These are phyloP conservation scores for Eulithis prunata DNA, from an alignment of 2,888 invertebrate species.

Conservation along the genomic window DNA sequence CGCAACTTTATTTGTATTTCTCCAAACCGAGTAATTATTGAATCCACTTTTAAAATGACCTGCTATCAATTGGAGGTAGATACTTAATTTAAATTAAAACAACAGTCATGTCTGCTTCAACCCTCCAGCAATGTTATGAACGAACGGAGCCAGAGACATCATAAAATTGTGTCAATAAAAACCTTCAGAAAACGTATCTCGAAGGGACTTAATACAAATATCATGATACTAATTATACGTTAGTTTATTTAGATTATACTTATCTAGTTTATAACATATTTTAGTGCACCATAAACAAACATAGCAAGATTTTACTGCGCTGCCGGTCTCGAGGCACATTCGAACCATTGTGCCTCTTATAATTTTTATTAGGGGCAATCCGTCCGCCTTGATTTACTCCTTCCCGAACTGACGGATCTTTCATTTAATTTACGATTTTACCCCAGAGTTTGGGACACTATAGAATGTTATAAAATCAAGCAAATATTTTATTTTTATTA, in stretches of 20 bases:
- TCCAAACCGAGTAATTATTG: slow-evolving; percentile 56
- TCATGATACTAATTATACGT: slow-evolving; percentile 78
- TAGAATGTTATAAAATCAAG: slow-evolving; percentile 80
- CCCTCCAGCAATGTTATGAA: slow-evolving; percentile 27
- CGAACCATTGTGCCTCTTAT: slow-evolving; percentile 83
- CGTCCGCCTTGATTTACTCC: slow-evolving; percentile 83
- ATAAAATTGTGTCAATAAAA: slow-evolving; percentile 63
- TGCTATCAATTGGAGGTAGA: slow-evolving; percentile 17
- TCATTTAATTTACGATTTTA: slow-evolving; percentile 81
- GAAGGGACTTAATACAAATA: slow-evolving; percentile 67
- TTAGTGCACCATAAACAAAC: slow-evolving; percentile 84
- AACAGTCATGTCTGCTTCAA: slow-evolving; percentile 27
- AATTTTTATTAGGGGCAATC: slow-evolving; percentile 85
- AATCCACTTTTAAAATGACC: slow-evolving; percentile 24
- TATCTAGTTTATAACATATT: slow-evolving; percentile 84
- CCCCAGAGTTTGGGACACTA: slow-evolving; percentile 76
- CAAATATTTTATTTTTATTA: slow-evolving; percentile 69
- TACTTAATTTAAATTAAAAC: slow-evolving; percentile 34
- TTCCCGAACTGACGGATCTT: slow-evolving; percentile 84
- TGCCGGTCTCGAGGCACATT: slow-evolving; percentile 79
- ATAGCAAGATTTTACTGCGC: slow-evolving; percentile 82
- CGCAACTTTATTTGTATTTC: slow-evolving; percentile 68
- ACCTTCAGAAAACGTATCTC: slow-evolving; percentile 47
- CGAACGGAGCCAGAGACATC: slow-evolving; percentile 43
- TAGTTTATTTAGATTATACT: slow-evolving; percentile 82